These are phyloP conservation scores for Ladona fulva DNA, from an alignment of 1,140 invertebrate genomes.

Conservation along the genomic window DNA sequence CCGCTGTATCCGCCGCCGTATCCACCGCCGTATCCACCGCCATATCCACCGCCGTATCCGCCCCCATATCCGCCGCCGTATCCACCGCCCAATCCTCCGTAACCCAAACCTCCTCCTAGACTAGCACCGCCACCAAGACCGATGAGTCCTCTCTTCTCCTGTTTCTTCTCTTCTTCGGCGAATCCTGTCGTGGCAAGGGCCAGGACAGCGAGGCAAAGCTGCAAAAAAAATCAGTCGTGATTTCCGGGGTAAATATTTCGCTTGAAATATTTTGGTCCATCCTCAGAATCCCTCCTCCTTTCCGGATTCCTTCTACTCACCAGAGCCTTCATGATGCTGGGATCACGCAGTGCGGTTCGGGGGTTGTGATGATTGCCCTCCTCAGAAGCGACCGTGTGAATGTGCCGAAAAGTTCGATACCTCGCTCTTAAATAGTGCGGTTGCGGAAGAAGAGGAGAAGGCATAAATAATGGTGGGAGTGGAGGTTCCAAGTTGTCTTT, in stretches of 20 bases:
- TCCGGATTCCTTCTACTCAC: slow-evolving; percentile 27
- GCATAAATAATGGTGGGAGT: no score
- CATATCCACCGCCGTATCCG: slow-evolving; percentile 25
- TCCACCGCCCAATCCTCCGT: slow-evolving; percentile 27
- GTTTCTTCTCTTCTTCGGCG: slow-evolving; percentile 47
- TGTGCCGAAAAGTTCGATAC: no score
- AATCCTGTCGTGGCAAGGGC: background rate
- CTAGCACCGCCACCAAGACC: slow-evolving; percentile 26
- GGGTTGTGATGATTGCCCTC: slow-evolving; percentile 21
- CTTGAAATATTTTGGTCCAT: no score
- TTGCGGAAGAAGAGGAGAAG: background rate
- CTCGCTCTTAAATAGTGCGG: no score
- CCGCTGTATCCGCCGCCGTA: slow-evolving; percentile 32
- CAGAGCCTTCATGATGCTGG: background rate
- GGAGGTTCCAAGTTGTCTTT: no score
- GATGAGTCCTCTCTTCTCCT: slow-evolving; percentile 53
- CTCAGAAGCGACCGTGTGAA: slow-evolving; percentile 1
- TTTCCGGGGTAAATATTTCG: slow-evolving; percentile 19
- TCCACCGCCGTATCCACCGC: slow-evolving; percentile 30
- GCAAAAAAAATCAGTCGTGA: slow-evolving; percentile 17
- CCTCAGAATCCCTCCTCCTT: background rate
- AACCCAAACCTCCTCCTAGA: slow-evolving; percentile 43
- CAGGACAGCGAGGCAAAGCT: slow-evolving; percentile 11
- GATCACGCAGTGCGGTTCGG: background rate
- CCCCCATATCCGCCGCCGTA: slow-evolving; percentile 26